Evolutionary conservation across 2,888 invertebrate genomes (phyloP).

Genomic region (Euproctis similis): DNA sequence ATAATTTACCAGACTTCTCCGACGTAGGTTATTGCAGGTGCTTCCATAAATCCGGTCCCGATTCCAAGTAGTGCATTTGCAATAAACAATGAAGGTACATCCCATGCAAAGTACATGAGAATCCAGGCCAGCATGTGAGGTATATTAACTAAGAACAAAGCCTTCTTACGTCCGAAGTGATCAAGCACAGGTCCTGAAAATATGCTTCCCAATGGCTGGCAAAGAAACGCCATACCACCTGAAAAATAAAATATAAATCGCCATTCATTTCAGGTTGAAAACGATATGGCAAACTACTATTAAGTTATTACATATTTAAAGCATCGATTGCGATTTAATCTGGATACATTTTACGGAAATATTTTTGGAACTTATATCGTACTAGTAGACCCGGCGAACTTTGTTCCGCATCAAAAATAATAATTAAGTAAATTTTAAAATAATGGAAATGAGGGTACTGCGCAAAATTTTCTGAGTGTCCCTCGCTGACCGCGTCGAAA

Average conservation of each 20-base stretch:
- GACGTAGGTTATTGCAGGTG: slow-evolving; percentile 76
- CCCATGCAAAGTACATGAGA: slow-evolving; percentile 68
- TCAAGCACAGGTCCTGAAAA: slow-evolving; percentile 74
- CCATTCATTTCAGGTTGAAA: no score
- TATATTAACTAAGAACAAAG: slow-evolving; percentile 74
- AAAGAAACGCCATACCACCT: slow-evolving; percentile 75
- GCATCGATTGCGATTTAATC: no score
- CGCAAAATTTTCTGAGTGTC: no score
- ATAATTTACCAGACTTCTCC: slow-evolving; percentile 75
- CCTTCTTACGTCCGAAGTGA: slow-evolving; percentile 70
- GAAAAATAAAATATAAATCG: slow-evolving; percentile 25
- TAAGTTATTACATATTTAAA: no score
- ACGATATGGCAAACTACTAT: no score
- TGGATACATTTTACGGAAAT: no score
- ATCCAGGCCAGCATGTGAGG: slow-evolving; percentile 76
- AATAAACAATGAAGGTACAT: slow-evolving; percentile 62
- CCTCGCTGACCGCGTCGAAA: no score
- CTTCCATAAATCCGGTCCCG: slow-evolving; percentile 77
- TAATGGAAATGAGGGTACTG: no score
- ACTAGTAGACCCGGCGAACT: no score
- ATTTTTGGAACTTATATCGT: no score
- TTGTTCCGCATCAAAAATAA: no score
- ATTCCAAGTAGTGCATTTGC: slow-evolving; percentile 72
- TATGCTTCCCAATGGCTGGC: slow-evolving; percentile 75
- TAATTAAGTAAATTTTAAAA: no score